Conservation (phyloP, 2,888 invertebrate species). For the Drosophila formosana region DNA sequence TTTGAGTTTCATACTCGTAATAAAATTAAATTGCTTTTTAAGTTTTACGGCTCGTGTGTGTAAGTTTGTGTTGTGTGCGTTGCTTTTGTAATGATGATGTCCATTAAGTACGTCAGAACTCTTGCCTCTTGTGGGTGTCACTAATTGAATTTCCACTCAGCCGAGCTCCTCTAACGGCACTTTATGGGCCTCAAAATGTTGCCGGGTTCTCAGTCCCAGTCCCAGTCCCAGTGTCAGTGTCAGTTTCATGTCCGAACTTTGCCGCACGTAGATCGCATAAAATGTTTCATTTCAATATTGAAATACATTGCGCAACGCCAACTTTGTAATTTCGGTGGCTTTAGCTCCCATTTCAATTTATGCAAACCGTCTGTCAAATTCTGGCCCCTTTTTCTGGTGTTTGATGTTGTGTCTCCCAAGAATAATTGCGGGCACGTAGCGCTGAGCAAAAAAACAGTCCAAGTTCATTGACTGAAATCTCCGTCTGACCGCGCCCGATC, state of each 20-base stretch:
- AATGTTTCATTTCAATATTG: constrained; percentile 60
- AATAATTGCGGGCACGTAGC: constrained; percentile 76
- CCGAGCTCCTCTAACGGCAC: constrained; percentile 57
- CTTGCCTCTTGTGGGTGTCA: constrained; percentile 65
- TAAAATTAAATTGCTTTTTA: constrained; percentile 76
- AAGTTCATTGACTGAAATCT: constrained; percentile 70
- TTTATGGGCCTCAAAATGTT: constrained; percentile 37
- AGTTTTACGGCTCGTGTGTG: constrained; percentile 39
- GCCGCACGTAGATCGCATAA: constrained; percentile 45
- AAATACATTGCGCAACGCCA: constrained; percentile 53
- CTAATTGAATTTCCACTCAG: constrained; percentile 78
- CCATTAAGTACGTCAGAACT: constrained; percentile 57
- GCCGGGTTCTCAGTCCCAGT: constrained; percentile 27
- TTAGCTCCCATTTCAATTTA: constrained; percentile 37
- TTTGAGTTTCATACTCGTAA: constrained; percentile 66
- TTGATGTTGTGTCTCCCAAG: constrained; percentile 36
- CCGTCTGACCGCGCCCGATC: constrained; percentile 71
- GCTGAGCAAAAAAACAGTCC: constrained; percentile 28
- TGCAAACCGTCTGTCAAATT: constrained; percentile 40
- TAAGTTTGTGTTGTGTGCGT: constrained; percentile 16
- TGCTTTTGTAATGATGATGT: constrained; percentile 59
- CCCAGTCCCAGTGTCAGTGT: neutral
- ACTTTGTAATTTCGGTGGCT: constrained; percentile 23
- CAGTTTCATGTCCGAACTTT: neutral
- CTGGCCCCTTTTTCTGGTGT: constrained; percentile 16